phyloP scores from a whole-genome alignment of 2,113 vertebrate genomes.

The Sula dactylatra region DNA sequence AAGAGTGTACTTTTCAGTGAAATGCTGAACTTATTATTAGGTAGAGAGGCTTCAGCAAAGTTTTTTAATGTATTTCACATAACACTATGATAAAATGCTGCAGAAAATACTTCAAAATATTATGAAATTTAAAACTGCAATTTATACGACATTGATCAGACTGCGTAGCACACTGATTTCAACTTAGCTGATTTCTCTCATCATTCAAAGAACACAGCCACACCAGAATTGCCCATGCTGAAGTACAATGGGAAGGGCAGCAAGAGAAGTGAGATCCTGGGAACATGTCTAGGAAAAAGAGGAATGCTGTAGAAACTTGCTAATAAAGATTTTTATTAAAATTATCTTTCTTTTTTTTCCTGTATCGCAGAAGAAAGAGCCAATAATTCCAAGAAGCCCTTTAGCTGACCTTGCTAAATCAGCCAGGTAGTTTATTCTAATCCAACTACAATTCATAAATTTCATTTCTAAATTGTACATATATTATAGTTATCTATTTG shows the following conservation, averaged over 20 bases:
- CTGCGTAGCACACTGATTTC: background rate
- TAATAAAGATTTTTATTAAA: background rate
- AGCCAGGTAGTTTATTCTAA: background rate
- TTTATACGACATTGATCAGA: background rate
- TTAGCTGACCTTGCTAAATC: background rate
- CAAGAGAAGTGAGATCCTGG: background rate
- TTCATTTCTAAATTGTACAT: background rate
- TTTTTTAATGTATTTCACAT: background rate
- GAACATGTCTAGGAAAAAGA: background rate
- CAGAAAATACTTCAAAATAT: background rate
- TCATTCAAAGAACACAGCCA: background rate
- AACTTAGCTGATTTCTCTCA: background rate
- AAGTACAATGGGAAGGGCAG: background rate
- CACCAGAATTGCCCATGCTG: background rate
- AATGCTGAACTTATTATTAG: background rate
- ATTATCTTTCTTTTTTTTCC: background rate
- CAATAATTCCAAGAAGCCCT: background rate
- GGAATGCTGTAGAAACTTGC: background rate
- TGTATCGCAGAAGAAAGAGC: background rate
- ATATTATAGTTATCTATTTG: background rate
- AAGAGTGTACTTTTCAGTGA: background rate
- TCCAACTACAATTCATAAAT: background rate
- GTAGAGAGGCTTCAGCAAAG: background rate
- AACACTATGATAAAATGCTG: background rate
- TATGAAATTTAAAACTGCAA: background rate